Conservation (phyloP, 2,797 vertebrate genomes). For the Morus bassanus region DNA sequence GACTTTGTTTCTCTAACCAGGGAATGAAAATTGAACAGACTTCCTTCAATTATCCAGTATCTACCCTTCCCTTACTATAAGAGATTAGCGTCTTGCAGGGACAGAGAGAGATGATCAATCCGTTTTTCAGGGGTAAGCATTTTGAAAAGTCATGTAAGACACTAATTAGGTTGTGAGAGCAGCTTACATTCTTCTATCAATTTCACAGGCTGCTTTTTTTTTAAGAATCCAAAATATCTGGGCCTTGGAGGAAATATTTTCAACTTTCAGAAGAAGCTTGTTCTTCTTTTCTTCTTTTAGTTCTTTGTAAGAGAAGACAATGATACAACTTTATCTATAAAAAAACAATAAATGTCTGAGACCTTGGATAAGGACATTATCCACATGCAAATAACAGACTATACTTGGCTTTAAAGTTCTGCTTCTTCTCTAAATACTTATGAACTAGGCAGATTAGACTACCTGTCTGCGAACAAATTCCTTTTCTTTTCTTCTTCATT, state of each 20-base stretch:
- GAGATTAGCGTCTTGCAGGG: background rate
- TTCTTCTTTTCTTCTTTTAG: background rate
- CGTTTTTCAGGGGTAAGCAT: background rate
- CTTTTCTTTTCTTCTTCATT: background rate
- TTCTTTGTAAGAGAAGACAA: background rate
- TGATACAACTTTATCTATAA: background rate
- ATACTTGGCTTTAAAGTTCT: constrained; percentile 10
- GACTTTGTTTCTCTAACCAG: background rate
- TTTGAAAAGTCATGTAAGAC: background rate
- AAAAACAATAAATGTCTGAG: background rate
- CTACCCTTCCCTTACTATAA: background rate
- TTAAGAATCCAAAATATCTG: background rate
- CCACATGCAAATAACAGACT: background rate
- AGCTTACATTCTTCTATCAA: background rate
- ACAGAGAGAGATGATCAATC: background rate
- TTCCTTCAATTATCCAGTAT: background rate
- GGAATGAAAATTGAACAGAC: background rate
- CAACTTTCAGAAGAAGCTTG: background rate
- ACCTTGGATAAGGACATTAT: background rate
- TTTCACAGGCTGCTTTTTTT: background rate
- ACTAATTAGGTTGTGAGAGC: background rate
- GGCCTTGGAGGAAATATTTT: background rate
- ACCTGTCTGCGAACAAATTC: background rate
- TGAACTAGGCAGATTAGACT: background rate
- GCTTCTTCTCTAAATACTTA: background rate